These are phyloP conservation scores for Chrysomela aeneicollis DNA, from an alignment of 2,888 invertebrate genomes.

Conservation along the genomic window DNA sequence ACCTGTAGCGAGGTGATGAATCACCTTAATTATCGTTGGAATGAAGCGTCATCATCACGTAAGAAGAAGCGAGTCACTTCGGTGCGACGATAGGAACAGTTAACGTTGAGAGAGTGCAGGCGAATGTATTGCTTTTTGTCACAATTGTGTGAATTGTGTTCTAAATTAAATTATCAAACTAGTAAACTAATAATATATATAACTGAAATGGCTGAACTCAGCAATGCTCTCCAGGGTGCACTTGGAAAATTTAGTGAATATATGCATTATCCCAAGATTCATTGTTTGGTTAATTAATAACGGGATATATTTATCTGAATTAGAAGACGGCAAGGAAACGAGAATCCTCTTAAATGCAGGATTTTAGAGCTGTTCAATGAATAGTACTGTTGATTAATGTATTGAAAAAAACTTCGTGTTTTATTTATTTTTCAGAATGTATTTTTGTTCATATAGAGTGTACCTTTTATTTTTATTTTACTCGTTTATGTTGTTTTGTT, in stretches of 20 bases:
- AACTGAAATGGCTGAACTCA: slow-evolving; percentile 7
- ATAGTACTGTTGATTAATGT: neutral
- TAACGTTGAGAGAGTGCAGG: too few species aligned
- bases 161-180: too few species aligned
- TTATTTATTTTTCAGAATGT: neutral
- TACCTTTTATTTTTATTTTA: neutral
- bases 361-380: neutral
- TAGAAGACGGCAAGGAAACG: neutral
- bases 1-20: too few species aligned
- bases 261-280: slow-evolving; percentile 1
- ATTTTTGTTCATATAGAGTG: too few species aligned
- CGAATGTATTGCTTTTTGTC: too few species aligned
- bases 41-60: too few species aligned
- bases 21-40: too few species aligned
- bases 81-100: too few species aligned
- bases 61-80: too few species aligned
- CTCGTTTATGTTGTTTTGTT: neutral
- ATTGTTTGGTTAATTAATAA: neutral
- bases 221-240: slow-evolving; percentile 1
- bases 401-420: neutral
- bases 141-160: too few species aligned
- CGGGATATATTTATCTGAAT: neutral
- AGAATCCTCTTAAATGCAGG: neutral
- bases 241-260: neutral
- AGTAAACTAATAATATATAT: too few species aligned